These are phyloP conservation scores for Grammomys dolichurus DNA, from an alignment of 2,113 vertebrate genomes.

Conservation along the genomic window DNA sequence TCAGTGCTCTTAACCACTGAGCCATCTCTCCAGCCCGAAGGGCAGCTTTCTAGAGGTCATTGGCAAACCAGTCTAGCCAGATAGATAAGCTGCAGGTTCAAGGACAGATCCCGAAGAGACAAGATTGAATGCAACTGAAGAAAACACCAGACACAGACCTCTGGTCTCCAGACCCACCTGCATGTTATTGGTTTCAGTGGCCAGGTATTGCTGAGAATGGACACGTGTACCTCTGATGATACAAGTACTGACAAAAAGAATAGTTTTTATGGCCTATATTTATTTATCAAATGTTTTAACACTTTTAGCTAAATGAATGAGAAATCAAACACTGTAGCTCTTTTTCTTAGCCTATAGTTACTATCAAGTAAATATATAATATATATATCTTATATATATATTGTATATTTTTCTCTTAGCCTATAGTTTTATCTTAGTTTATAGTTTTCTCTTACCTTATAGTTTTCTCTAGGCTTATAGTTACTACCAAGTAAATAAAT, in stretches of 20 bases:
- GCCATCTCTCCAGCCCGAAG: no score
- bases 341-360: not conserved
- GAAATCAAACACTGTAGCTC: not conserved
- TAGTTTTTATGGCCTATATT: not conserved
- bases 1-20: no score
- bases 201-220: not conserved
- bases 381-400: no score
- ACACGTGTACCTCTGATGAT: not conserved
- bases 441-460: no score
- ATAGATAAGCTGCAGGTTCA: no score
- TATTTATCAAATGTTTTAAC: constrained; percentile 36
- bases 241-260: constrained; percentile 34
- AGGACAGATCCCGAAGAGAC: not conserved
- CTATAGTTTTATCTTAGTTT: no score
- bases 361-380: not conserved
- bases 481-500: no score
- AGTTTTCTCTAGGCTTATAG: no score
- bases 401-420: no score
- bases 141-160: not conserved
- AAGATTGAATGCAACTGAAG: not conserved
- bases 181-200: not conserved
- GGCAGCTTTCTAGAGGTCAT: not conserved
- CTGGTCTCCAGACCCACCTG: not conserved
- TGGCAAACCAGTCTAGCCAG: not conserved
- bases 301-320: constrained; percentile 30